Percentiles rank a stretch among this genome's conserved stretches.
phyloP scores from a whole-genome alignment of 2,797 vertebrate species.

The Tauraco hartlaubi region DNA sequence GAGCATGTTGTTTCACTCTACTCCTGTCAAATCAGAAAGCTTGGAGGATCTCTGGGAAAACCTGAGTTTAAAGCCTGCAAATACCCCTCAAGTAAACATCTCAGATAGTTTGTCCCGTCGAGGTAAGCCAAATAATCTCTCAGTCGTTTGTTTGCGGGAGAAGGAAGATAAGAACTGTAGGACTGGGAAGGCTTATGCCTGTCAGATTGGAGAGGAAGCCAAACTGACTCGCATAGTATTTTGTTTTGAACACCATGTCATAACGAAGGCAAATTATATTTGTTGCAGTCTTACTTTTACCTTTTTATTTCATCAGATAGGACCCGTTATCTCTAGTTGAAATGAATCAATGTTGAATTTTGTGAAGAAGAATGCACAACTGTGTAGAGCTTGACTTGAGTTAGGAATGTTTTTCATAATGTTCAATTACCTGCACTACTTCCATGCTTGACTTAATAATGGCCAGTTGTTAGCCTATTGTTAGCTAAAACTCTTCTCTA shows the following conservation, averaged over 20 bases:
- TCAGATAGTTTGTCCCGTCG: constrained; percentile 85
- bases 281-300: constrained; percentile 34
- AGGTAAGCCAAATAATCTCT: constrained; percentile 78
- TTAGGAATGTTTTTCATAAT: neutral
- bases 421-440: neutral
- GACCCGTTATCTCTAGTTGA: neutral
- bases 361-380: neutral
- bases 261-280: neutral
- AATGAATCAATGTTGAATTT: constrained; percentile 43
- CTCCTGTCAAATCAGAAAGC: constrained; percentile 83
- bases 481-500: neutral
- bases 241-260: neutral
- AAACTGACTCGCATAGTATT: neutral
- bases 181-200: neutral
- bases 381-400: neutral
- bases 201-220: neutral
- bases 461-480: no score
- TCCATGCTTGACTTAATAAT: neutral
- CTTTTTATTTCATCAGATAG: constrained; percentile 34
- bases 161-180: neutral
- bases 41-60: constrained; percentile 92
- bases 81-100: constrained; percentile 83
- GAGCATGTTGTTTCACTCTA: constrained; percentile 77
- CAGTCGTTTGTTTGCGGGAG: neutral
- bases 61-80: constrained; percentile 87